Evolutionary conservation across 2,113 vertebrate genomes (phyloP).

Genomic region (Tyto alba): DNA sequence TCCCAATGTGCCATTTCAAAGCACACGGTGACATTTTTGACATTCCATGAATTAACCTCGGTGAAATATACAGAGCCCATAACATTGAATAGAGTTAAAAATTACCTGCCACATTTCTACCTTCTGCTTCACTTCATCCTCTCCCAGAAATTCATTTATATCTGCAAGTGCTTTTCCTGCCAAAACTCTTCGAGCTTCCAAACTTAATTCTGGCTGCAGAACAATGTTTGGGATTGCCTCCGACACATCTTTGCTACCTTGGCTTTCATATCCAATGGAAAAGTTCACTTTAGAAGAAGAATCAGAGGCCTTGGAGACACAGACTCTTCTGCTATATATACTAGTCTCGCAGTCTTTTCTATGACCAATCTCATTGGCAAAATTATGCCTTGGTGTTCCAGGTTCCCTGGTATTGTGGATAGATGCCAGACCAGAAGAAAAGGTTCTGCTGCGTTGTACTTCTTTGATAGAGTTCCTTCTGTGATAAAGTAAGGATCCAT

Average conservation of each 20-base stretch:
- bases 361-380: neutral
- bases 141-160: constrained; percentile 73
- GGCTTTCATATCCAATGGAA: constrained; percentile 16
- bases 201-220: constrained; percentile 75
- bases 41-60: neutral
- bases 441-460: constrained; percentile 76
- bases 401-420: constrained; percentile 30
- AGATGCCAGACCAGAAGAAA: constrained; percentile 73
- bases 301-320: neutral
- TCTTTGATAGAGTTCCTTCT: constrained; percentile 64
- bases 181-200: constrained; percentile 78
- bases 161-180: constrained; percentile 86
- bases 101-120: constrained; percentile 91
- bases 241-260: constrained; percentile 18
- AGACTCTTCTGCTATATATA: neutral
- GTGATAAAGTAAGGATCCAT: constrained; percentile 34
- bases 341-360: neutral
- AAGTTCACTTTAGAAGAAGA: constrained; percentile 46
- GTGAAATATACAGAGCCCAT: neutral
- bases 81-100: neutral
- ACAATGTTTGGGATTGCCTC: constrained; percentile 67
- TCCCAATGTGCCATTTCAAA: neutral
- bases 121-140: constrained; percentile 75
- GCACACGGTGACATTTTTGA: neutral
- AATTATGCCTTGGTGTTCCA: neutral